Evolutionary conservation across 2,113 vertebrate genomes (phyloP).

Genomic region (Oreocharis arfaki): DNA sequence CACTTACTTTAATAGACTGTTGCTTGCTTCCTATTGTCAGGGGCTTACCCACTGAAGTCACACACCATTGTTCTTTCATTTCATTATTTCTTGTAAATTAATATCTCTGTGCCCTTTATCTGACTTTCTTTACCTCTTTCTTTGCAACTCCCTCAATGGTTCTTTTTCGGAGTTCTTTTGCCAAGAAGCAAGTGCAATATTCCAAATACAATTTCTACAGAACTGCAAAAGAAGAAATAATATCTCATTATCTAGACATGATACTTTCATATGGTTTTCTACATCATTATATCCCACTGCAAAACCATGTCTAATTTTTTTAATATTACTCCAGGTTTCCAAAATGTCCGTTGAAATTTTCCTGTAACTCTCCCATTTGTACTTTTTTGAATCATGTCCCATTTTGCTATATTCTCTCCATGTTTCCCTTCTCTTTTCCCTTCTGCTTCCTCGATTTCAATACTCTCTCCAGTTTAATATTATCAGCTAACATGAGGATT

Average conservation of each 20-base stretch:
- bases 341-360: not conserved
- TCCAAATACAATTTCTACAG: not conserved
- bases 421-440: not conserved
- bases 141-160: not conserved
- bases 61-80: not conserved
- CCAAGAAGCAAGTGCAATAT: not conserved
- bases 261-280: not conserved
- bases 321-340: not conserved
- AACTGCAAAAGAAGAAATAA: not conserved
- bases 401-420: not conserved
- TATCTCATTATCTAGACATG: not conserved
- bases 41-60: not conserved
- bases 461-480: not conserved
- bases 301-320: not conserved
- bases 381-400: not conserved
- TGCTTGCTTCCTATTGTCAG: not conserved
- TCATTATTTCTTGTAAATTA: not conserved
- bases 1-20: not conserved
- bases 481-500: not conserved
- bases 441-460: not conserved
- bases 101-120: not conserved
- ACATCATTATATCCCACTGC: not conserved
- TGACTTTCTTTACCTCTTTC: not conserved
- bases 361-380: not conserved
- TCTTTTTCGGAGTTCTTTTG: not conserved